phyloP scores from a whole-genome alignment of 2,797 vertebrate genomes.

The Cetoscarus ocellatus region DNA sequence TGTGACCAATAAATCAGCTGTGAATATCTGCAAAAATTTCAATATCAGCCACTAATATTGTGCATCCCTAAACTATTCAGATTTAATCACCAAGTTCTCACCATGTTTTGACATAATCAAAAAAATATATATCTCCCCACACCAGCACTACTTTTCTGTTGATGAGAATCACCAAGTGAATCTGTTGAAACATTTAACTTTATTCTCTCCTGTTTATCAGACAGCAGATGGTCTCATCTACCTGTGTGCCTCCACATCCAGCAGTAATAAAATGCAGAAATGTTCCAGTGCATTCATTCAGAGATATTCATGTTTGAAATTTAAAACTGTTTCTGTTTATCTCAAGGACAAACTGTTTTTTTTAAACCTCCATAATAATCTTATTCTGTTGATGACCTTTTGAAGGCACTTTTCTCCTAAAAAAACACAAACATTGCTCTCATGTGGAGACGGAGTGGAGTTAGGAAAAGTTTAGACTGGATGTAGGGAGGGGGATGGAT shows the following conservation, averaged over 20 bases:
- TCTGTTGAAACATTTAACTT: constrained; percentile 49
- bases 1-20: no score
- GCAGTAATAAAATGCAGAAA: constrained; percentile 20
- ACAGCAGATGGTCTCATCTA: constrained; percentile 50
- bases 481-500: constrained; percentile 35
- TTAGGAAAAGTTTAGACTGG: constrained; percentile 33
- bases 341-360: constrained; percentile 23
- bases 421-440: constrained; percentile 2
- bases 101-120: no score
- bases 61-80: no score
- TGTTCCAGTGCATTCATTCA: constrained; percentile 47
- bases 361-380: constrained; percentile 4
- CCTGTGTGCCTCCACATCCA: constrained; percentile 32
- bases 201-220: constrained; percentile 33
- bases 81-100: no score
- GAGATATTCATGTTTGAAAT: constrained; percentile 22
- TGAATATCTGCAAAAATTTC: no score
- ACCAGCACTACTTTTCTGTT: background rate
- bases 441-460: background rate
- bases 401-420: background rate
- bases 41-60: no score
- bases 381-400: constrained; percentile 18
- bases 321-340: constrained; percentile 14
- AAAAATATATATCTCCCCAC: no score
- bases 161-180: constrained; percentile 21